phyloP scores from a whole-genome alignment of 2,113 vertebrate genomes.

The Megaceryle maxima region DNA sequence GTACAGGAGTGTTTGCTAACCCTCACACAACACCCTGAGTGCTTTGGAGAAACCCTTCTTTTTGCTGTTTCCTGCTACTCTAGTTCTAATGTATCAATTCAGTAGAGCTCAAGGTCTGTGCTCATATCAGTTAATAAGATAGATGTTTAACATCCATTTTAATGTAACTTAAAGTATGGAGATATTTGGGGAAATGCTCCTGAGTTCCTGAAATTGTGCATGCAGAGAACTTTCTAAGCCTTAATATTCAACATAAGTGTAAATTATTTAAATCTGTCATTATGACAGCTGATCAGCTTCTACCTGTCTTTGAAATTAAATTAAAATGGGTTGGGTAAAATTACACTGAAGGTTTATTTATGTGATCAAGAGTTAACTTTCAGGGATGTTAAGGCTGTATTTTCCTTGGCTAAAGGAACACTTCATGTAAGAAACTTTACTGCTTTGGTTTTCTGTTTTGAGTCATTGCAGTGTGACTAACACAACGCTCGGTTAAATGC shows the following conservation, averaged over 20 bases:
- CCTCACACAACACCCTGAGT: rapidly evolving
- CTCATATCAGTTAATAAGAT: not conserved
- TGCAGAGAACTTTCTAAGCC: not conserved
- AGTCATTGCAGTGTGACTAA: slow-evolving; percentile 74
- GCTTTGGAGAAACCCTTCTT: not conserved
- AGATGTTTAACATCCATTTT: not conserved
- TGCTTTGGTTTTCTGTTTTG: slow-evolving; percentile 63
- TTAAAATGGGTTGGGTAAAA: not conserved
- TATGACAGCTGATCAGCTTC: not conserved
- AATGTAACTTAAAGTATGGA: not conserved
- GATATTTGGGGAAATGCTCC: not conserved
- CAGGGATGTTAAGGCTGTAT: not conserved
- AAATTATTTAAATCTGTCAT: not conserved
- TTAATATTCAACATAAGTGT: not conserved
- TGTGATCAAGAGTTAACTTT: slow-evolving; percentile 12
- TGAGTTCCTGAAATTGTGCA: not conserved
- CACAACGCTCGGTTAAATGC: slow-evolving; percentile 62
- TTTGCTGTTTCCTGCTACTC: not conserved
- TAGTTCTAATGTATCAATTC: not conserved
- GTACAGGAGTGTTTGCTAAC: not conserved
- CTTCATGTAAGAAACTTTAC: slow-evolving; percentile 59
- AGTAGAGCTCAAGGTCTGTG: not conserved
- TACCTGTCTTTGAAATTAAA: not conserved
- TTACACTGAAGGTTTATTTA: slow-evolving; percentile 19
- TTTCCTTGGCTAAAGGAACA: slow-evolving; percentile 46